phyloP scores from a whole-genome alignment of 1,140 invertebrate genomes.

The Drosophila mojavensis region DNA sequence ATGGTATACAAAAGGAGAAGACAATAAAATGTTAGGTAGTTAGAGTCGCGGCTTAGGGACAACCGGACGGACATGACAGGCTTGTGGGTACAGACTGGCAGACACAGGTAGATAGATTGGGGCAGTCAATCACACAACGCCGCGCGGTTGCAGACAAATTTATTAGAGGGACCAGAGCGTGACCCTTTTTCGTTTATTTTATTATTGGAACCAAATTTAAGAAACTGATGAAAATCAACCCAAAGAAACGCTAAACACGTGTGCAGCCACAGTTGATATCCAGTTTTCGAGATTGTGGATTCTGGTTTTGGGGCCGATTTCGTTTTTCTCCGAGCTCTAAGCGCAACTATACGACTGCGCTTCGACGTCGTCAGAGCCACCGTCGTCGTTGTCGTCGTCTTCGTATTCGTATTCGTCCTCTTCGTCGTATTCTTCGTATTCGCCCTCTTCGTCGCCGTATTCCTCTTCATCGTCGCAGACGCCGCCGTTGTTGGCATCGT shows the following conservation, averaged over 20 bases:
- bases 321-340: background rate
- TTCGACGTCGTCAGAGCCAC: background rate
- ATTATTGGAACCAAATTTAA: conserved; percentile 20
- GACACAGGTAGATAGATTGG: conserved; percentile 62
- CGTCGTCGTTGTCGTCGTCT: too few species aligned
- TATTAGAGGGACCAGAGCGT: conserved; percentile 60
- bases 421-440: too few species aligned
- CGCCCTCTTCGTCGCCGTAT: too few species aligned
- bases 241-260: conserved; percentile 27
- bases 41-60: background rate
- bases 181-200: conserved; percentile 56
- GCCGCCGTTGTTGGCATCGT: too few species aligned
- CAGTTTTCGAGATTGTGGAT: conserved; percentile 5
- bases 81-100: conserved; percentile 7
- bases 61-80: background rate
- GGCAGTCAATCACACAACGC: conserved; percentile 69
- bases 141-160: conserved; percentile 57
- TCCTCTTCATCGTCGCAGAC: too few species aligned
- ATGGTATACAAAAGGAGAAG: conserved; percentile 21
- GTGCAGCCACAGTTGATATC: conserved; percentile 23
- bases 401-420: too few species aligned
- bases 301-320: background rate
- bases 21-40: conserved; percentile 42
- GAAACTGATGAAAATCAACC: conserved; percentile 15
- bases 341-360: background rate